Evolutionary conservation across 92 coral and sea anemone species (phyloP).

Genomic region (Umimayanthus chanpuru): DNA sequence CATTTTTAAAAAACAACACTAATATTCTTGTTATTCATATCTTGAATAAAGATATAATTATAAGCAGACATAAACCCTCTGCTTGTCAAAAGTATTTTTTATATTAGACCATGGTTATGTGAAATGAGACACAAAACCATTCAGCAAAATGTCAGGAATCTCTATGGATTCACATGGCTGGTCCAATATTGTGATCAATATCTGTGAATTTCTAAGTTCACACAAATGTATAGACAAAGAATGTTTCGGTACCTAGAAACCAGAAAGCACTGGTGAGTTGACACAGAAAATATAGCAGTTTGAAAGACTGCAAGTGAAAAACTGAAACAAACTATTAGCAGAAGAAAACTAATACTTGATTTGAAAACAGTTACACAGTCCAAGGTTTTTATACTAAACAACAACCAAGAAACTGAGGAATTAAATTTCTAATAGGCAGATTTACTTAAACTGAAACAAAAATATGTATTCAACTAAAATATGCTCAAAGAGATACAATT

Average conservation of each 20-base stretch:
- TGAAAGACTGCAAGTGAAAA: background rate
- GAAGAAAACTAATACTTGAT: background rate
- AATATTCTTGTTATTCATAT: too few species aligned
- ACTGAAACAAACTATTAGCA: background rate
- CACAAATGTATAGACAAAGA: background rate
- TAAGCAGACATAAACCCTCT: background rate
- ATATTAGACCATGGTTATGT: background rate
- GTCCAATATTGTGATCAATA: background rate
- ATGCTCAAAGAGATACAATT: background rate
- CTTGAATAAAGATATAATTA: too few species aligned
- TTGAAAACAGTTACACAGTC: background rate
- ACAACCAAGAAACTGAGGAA: background rate
- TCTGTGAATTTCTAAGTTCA: conserved; percentile 12
- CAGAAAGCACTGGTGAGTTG: background rate
- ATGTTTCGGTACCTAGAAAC: background rate
- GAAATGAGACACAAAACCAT: background rate
- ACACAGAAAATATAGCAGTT: background rate
- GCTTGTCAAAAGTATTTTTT: background rate
- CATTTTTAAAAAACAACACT: too few species aligned
- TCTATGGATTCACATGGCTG: background rate
- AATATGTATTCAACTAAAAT: background rate
- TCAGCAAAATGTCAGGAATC: background rate
- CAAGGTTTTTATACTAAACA: background rate
- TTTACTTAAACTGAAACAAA: background rate
- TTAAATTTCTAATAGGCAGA: background rate